Conservation (phyloP, 2,888 invertebrate species). For the Polylopha cassiicola region DNA sequence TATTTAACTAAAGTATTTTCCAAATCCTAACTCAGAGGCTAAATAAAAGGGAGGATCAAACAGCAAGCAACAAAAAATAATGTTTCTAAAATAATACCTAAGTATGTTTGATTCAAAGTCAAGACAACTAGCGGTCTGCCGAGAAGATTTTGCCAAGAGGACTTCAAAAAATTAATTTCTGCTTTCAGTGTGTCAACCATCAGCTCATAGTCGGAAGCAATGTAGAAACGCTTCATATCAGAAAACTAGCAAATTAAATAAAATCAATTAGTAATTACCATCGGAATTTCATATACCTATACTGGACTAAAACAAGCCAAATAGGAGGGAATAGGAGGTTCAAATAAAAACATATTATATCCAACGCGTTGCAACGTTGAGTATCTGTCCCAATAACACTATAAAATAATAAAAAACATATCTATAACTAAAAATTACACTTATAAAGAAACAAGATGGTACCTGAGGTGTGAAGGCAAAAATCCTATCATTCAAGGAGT, state of each 20-base stretch:
- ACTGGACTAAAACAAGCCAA: too few relatives aligned
- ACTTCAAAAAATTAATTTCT: conserved; percentile 98
- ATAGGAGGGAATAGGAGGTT: too few relatives aligned
- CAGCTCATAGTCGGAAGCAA: conserved; percentile 98
- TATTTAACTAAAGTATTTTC: conserved; percentile 22
- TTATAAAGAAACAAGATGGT: conserved; percentile 14
- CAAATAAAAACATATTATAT: too few relatives aligned
- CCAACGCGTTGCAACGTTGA: too few relatives aligned
- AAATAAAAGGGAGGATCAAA: conserved; percentile 27
- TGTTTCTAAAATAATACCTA: conserved; percentile 81
- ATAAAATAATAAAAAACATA: conserved; percentile 11
- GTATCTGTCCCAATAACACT: too few relatives aligned
- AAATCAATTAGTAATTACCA: conserved; percentile 8
- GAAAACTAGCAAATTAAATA: conserved; percentile 85
- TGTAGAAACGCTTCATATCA: conserved; percentile 98
- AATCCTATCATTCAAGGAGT: conserved; percentile 95
- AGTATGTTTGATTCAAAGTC: conserved; percentile 90
- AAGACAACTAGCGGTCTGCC: conserved; percentile 97
- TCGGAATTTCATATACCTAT: too few relatives aligned
- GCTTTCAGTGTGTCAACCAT: conserved; percentile 98
- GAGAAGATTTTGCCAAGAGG: conserved; percentile 98
- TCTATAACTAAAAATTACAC: conserved; percentile 10
- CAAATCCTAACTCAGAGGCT: conserved; percentile 13
- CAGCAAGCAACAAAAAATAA: conserved; percentile 43
- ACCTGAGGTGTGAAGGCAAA: conserved; percentile 99